Evolutionary conservation across 2,797 vertebrate genomes (phyloP).

Genomic region (Astyanax mexicanus): DNA sequence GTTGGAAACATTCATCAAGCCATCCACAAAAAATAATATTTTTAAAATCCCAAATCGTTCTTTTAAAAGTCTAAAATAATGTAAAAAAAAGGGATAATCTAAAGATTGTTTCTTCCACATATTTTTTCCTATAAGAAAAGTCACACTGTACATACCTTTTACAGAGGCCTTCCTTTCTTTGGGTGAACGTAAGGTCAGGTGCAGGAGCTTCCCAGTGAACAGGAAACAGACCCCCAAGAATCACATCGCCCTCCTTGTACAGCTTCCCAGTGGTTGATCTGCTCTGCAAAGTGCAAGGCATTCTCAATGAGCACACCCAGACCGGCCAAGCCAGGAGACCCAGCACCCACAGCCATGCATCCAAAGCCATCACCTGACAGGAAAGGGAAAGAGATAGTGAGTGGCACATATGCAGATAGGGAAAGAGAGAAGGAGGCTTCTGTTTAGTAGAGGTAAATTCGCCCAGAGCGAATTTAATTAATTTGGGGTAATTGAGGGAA

Average conservation of each 20-base stretch:
- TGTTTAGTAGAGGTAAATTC: conserved; percentile 57
- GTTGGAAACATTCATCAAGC: too few species aligned
- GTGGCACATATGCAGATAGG: conserved; percentile 22
- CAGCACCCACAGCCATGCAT: conserved; percentile 51
- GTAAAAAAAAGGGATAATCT: too few species aligned
- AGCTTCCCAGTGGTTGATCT: conserved; percentile 57
- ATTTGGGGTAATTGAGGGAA: conserved; percentile 56
- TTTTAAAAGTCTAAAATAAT: too few species aligned
- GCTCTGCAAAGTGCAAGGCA: conserved; percentile 51
- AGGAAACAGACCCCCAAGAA: conserved; percentile 64
- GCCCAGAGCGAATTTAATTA: conserved; percentile 55
- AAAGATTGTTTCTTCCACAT: too few species aligned
- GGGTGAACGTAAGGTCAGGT: conserved; percentile 53
- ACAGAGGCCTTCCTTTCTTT: conserved; percentile 37
- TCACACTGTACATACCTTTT: conserved; percentile 37
- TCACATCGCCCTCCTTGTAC: conserved; percentile 61
- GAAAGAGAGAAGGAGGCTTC: conserved; percentile 16
- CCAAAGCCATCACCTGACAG: conserved; percentile 56
- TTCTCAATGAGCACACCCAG: conserved; percentile 30
- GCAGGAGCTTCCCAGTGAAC: conserved; percentile 55
- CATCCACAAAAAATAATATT: not conserved
- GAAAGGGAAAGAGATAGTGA: conserved; percentile 4
- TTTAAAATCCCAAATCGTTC: too few species aligned
- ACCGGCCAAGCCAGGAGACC: conserved; percentile 47
- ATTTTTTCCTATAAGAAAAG: not conserved